Evolutionary conservation across 2,888 invertebrate species (phyloP), one percentile per base, ranked within the genome.

Genomic region (Scaptodrosophila latifasciaeformis): DNA sequence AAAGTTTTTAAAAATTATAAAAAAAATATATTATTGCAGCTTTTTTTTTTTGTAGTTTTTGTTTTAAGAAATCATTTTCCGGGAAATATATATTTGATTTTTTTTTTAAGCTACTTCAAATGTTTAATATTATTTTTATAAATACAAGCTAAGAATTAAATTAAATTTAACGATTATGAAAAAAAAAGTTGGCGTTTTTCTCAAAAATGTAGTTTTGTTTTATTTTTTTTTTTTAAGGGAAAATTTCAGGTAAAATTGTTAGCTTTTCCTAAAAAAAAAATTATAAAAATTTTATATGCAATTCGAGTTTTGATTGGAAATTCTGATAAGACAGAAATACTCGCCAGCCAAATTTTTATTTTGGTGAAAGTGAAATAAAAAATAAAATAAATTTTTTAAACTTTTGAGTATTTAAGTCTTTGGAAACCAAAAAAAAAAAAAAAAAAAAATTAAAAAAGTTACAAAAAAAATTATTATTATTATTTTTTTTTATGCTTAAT

Each of bases 241-340:
- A 54, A 52, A 48, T 34, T 45, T 21, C 34, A 49, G 47, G 34
- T n/a, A 43, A 54, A 54, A 42, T 49, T 43, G 31, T 39, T 34
- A 12, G 47, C 29, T 17, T 44, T 51, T 40, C 19, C 12, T n/a
- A n/a, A n/a, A n/a, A n/a, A n/a, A n/a, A n/a, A n/a, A n/a, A n/a
- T n/a, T n/a, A n/a, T n/a, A n/a, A 31, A 12, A 1, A 34, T 17
- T 52, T 18, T 27, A 43, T 50, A 62, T 54, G 54, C 67, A 67
- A 75, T 81, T 82, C 68, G 84, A 86, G 86, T 85, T 85, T 86
- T 85, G 86, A 86, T 86, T 85, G n/a, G n/a, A n/a, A n/a, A n/a
- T n/a, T n/a, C n/a, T n/a, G n/a, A n/a, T n/a, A n/a, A n/a, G n/a
- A n/a, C n/a, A n/a, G n/a, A n/a, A n/a, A n/a, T n/a, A n/a, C n/a